Conservation (phyloP, 2,113 vertebrate genomes). For the Buteo buteo region DNA sequence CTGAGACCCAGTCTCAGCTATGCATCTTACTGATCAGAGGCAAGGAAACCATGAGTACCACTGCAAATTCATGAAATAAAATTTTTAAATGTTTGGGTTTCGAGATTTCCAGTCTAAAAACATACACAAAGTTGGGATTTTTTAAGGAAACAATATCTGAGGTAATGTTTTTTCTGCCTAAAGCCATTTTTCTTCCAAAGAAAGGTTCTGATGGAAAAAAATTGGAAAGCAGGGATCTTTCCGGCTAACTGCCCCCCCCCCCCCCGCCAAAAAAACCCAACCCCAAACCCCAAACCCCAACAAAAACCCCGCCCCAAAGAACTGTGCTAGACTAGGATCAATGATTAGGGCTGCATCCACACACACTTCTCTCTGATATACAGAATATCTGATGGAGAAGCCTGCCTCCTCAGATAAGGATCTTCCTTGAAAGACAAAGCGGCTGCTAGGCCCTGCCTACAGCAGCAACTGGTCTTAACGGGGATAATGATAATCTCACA, state of each 20-base stretch:
- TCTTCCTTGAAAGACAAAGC: not conserved
- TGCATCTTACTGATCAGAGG: not conserved
- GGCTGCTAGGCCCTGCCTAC: not conserved
- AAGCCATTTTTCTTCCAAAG: not conserved
- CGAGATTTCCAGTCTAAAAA: not conserved
- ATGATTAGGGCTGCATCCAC: not conserved
- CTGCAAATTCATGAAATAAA: not conserved
- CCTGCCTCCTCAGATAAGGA: not conserved
- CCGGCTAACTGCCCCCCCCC: too few species aligned
- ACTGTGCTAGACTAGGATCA: not conserved
- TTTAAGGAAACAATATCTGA: not conserved
- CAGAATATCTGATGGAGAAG: not conserved
- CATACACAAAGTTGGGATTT: not conserved
- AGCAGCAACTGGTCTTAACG: not conserved
- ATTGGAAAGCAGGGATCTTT: not conserved
- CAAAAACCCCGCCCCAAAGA: not conserved
- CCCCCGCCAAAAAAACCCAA: too few species aligned
- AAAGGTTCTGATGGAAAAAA: not conserved
- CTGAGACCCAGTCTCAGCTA: not conserved
- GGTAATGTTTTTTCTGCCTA: not conserved
- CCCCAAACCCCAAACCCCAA: too few species aligned
- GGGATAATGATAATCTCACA: not conserved
- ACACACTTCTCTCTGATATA: not conserved
- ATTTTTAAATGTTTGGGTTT: not conserved
- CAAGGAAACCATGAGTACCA: not conserved